Evolutionary conservation across 2,113 vertebrate genomes (phyloP).

Genomic region (Gymnorhina tibicen): DNA sequence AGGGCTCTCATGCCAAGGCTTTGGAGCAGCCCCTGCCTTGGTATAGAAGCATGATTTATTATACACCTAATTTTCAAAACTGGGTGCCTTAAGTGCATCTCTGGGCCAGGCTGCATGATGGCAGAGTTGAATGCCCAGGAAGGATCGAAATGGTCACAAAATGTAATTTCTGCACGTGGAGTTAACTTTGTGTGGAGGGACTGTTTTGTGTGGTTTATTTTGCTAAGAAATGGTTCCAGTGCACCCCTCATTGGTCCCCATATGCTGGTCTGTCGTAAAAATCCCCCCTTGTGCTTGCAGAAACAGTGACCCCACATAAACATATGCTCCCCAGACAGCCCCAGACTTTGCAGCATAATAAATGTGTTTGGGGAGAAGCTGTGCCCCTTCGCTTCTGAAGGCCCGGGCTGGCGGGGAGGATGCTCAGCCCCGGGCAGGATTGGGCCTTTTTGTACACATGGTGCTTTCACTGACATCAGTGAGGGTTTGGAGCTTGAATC

Average conservation of each 20-base stretch:
- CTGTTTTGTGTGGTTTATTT: rapidly evolving
- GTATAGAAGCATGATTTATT: not conserved
- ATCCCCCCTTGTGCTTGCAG: not conserved
- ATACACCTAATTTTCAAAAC: not conserved
- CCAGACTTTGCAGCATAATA: slow-evolving; percentile 17
- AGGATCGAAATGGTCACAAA: not conserved
- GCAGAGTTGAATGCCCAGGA: not conserved
- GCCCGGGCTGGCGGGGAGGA: not conserved
- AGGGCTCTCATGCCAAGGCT: not conserved
- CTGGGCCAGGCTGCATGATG: not conserved
- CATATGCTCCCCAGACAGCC: slow-evolving; percentile 50
- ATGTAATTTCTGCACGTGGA: not conserved
- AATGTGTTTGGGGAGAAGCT: slow-evolving; percentile 22
- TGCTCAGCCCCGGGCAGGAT: slow-evolving; percentile 43
- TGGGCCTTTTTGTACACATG: slow-evolving; percentile 58
- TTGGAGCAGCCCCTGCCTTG: not conserved
- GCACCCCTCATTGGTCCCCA: not conserved
- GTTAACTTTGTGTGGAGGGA: not conserved
- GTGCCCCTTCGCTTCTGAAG: not conserved
- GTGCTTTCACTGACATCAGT: slow-evolving; percentile 55
- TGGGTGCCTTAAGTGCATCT: not conserved
- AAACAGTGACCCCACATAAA: slow-evolving; percentile 14
- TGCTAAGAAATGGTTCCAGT: not conserved
- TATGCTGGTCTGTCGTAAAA: slow-evolving; percentile 40
- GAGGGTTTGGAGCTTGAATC: slow-evolving; percentile 60